These are phyloP conservation scores for Heliornis fulica DNA, from an alignment of 2,113 vertebrate genomes.

Conservation along the genomic window DNA sequence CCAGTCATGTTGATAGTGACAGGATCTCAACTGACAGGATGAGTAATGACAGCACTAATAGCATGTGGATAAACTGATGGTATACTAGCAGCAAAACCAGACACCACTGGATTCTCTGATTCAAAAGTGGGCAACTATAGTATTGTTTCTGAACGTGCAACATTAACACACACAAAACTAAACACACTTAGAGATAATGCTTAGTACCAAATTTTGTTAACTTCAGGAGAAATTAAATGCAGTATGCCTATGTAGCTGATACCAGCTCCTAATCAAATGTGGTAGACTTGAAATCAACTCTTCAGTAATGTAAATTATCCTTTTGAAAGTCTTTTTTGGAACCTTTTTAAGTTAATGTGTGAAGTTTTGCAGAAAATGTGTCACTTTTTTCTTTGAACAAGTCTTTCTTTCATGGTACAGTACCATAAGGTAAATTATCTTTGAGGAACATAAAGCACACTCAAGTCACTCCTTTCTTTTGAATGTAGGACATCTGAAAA, in stretches of 20 bases:
- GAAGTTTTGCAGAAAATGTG: constrained; percentile 58
- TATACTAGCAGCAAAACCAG: neutral
- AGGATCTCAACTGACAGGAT: neutral
- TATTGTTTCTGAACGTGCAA: neutral
- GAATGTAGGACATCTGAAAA: constrained; percentile 58
- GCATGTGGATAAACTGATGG: neutral
- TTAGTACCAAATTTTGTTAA: neutral
- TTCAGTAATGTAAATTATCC: constrained; percentile 66
- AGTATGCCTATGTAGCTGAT: neutral
- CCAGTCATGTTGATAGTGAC: neutral
- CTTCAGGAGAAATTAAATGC: constrained; percentile 13
- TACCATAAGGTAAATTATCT: constrained; percentile 64
- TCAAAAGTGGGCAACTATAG: neutral
- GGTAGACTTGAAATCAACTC: constrained; percentile 46
- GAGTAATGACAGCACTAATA: neutral
- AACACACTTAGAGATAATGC: neutral
- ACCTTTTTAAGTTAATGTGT: constrained; percentile 57
- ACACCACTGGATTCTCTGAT: neutral
- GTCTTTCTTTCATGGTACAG: constrained; percentile 59
- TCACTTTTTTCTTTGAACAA: constrained; percentile 65
- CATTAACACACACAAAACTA: neutral
- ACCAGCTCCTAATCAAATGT: constrained; percentile 54
- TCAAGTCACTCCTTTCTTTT: constrained; percentile 42
- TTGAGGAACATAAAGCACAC: constrained; percentile 57
- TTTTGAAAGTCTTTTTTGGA: constrained; percentile 61